Evolutionary conservation across 2,113 vertebrate species (phyloP).

Genomic region (Philantomba maxwellii): DNA sequence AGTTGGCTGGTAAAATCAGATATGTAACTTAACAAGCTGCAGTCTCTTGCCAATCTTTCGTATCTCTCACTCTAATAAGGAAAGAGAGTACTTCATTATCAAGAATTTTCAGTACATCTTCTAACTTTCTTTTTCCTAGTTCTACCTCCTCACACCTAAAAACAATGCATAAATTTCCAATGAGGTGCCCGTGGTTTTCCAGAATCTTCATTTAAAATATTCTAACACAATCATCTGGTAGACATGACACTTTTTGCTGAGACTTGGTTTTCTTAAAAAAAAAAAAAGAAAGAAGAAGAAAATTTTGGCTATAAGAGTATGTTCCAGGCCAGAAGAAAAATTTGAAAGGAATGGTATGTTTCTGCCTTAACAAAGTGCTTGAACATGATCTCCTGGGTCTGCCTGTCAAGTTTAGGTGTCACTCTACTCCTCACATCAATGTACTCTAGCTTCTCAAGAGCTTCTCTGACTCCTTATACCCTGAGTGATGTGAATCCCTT

Average conservation of each 20-base stretch:
- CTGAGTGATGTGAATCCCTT: neutral
- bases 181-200: neutral
- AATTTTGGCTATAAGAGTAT: neutral
- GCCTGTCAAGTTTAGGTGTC: neutral
- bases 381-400: slow-evolving; percentile 49
- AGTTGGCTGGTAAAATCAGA: neutral
- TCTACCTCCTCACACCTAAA: too few species aligned
- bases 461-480: slow-evolving; percentile 23
- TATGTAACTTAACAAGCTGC: neutral
- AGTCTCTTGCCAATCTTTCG: neutral
- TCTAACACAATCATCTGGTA: neutral
- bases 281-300: neutral
- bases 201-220: slow-evolving; percentile 4
- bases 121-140: neutral
- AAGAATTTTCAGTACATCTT: neutral
- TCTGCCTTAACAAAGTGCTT: neutral
- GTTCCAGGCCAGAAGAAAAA: slow-evolving; percentile 37
- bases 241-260: neutral
- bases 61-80: neutral
- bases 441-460: neutral
- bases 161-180: neutral
- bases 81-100: neutral
- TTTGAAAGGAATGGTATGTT: neutral
- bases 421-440: neutral
- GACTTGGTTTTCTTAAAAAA: neutral